phyloP scores from a whole-genome alignment of 1,140 invertebrate species.

The Dendrolimus kikuchii region DNA sequence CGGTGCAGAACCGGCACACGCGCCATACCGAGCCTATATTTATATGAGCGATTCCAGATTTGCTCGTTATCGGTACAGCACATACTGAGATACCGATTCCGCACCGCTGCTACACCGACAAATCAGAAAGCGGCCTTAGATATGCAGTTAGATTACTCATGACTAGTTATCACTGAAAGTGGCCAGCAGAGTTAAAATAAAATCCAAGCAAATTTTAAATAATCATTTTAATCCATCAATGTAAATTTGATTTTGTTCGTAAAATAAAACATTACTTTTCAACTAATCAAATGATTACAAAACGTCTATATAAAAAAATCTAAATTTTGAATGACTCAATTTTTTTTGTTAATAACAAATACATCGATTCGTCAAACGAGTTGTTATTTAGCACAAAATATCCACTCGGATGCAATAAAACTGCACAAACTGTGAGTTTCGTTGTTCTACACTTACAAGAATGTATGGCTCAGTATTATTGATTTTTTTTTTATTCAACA shows the following conservation, averaged over 20 bases:
- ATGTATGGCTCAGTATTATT: too few species aligned
- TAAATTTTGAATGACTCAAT: slow-evolving; percentile 7
- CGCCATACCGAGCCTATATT: too few species aligned
- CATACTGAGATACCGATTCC: too few species aligned
- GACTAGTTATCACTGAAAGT: neutral
- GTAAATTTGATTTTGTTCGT: slow-evolving; percentile 32
- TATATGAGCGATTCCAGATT: too few species aligned
- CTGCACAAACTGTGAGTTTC: slow-evolving; percentile 4
- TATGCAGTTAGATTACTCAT: neutral
- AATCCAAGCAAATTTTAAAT: slow-evolving; percentile 32
- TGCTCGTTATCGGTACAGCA: too few species aligned
- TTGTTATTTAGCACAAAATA: slow-evolving; percentile 1
- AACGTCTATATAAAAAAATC: slow-evolving; percentile 38
- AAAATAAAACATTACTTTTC: slow-evolving; percentile 33
- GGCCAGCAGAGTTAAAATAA: slow-evolving; percentile 7
- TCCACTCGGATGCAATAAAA: neutral
- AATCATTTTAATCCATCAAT: slow-evolving; percentile 52
- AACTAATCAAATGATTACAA: slow-evolving; percentile 19
- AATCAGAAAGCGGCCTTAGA: neutral
- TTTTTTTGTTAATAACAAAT: slow-evolving; percentile 3
- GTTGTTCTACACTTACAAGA: too few species aligned
- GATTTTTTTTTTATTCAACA: too few species aligned
- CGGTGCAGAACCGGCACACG: too few species aligned
- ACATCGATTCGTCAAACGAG: slow-evolving; percentile 5
- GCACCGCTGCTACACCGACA: too few species aligned